A percentile compares a stretch with the other conserved stretches of the same genome.
phyloP scores from a whole-genome alignment of 2,797 vertebrate genomes.

The Bufotes viridis region DNA sequence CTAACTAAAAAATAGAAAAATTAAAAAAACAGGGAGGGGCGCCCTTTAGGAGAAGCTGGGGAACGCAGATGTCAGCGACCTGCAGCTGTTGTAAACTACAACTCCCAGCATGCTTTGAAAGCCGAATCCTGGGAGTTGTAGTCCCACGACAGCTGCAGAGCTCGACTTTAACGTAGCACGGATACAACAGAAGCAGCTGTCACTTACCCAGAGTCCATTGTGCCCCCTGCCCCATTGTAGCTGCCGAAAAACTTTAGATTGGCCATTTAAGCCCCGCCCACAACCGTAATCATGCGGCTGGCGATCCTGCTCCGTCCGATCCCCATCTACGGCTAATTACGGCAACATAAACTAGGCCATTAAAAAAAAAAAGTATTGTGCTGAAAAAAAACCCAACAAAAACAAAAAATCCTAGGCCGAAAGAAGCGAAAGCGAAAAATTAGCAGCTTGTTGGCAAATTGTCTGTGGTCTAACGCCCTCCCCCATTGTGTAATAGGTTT shows the following conservation, averaged over 20 bases:
- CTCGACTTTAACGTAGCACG: neutral
- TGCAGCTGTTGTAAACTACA: neutral
- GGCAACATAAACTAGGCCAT: neutral
- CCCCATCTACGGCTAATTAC: neutral
- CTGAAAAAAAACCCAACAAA: neutral
- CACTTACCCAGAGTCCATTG: slow-evolving; percentile 55
- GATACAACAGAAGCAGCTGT: neutral
- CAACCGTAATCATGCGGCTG: neutral
- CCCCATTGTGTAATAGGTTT: slow-evolving; percentile 61
- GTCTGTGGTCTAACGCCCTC: slow-evolving; percentile 45
- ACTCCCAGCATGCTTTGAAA: neutral
- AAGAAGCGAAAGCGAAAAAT: slow-evolving; percentile 45
- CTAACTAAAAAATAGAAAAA: neutral
- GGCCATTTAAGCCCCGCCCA: slow-evolving; percentile 13
- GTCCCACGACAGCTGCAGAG: neutral
- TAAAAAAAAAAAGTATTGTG: neutral
- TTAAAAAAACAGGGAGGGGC: neutral
- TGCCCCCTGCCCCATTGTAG: slow-evolving; percentile 25
- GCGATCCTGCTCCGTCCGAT: neutral
- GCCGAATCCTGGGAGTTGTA: neutral
- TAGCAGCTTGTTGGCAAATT: slow-evolving; percentile 58
- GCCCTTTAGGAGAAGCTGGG: neutral
- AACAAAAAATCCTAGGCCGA: neutral
- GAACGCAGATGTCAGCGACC: neutral
- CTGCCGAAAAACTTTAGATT: slow-evolving; percentile 49